A percentile compares a stretch with the other conserved stretches of the same genome.
Evolutionary conservation across 1,140 invertebrate genomes (phyloP).

Genomic region (Laupala kohalensis): DNA sequence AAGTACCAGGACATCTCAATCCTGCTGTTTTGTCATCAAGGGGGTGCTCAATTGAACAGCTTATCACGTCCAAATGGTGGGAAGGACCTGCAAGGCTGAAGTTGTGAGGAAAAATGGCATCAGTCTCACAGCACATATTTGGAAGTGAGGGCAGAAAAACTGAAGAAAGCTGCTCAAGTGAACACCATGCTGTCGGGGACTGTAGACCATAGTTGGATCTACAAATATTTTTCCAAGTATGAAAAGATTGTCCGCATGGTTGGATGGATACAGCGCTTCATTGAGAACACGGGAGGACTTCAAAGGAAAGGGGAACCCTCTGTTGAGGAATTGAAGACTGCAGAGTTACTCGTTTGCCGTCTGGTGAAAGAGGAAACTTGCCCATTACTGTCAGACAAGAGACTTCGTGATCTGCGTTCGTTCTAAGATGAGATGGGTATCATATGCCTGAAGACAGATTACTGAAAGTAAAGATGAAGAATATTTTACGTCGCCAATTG

Average conservation of each 20-base stretch:
- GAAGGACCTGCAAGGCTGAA: not conserved
- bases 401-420: not conserved
- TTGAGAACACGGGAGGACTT: not conserved
- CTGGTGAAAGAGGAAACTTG: not conserved
- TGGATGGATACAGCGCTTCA: not conserved
- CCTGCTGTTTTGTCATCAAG: not conserved
- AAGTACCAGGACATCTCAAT: not conserved
- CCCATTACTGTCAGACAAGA: not conserved
- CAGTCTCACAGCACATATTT: not conserved
- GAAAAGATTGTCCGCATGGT: not conserved
- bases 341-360: not conserved
- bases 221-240: not conserved
- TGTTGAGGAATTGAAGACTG: not conserved
- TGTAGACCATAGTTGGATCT: not conserved
- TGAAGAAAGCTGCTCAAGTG: not conserved
- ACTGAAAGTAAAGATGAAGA: too few species aligned
- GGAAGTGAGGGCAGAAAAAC: not conserved
- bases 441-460: not conserved
- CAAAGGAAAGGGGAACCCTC: not conserved
- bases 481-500: too few species aligned
- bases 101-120: not conserved
- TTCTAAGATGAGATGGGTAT: not conserved
- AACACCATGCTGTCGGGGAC: not conserved
- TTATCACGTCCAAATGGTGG: not conserved
- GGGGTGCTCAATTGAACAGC: not conserved